These are phyloP conservation scores for Ligdia adustata DNA, from an alignment of 2,888 invertebrate genomes.

Conservation along the genomic window DNA sequence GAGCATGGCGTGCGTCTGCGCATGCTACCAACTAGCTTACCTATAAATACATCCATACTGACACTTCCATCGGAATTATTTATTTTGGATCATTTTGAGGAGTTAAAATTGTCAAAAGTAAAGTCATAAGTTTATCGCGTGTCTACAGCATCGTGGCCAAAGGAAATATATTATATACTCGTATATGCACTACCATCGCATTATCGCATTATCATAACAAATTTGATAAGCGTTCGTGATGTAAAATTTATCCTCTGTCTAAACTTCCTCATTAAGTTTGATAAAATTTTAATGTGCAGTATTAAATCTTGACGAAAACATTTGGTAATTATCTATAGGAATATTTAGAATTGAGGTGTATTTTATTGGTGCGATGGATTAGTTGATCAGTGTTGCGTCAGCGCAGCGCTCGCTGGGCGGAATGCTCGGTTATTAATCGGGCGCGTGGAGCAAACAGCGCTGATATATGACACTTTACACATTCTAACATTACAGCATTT, in stretches of 20 bases:
- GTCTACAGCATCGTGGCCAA: too few species aligned
- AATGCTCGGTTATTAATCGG: constrained; percentile 66
- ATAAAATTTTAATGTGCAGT: constrained; percentile 20
- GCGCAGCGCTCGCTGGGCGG: too few species aligned
- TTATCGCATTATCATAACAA: constrained; percentile 15
- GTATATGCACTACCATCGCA: too few species aligned
- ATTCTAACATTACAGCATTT: constrained; percentile 78
- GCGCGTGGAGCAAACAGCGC: constrained; percentile 64
- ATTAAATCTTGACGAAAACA: constrained; percentile 20
- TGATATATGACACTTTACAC: constrained; percentile 79
- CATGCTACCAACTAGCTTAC: constrained; percentile 38
- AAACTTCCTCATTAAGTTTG: constrained; percentile 16
- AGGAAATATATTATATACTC: background rate
- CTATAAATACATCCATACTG: too few species aligned
- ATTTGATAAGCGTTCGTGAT: constrained; percentile 10
- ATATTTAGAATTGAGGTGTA: constrained; percentile 24
- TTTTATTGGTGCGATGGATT: constrained; percentile 32
- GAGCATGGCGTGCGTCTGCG: constrained; percentile 52
- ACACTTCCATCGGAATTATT: constrained; percentile 49
- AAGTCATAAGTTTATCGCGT: too few species aligned
- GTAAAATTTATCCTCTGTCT: constrained; percentile 12
- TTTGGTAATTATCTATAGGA: constrained; percentile 18
- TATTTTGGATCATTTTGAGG: constrained; percentile 49
- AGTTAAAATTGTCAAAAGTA: too few species aligned
- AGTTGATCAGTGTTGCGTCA: constrained; percentile 56